A percentile compares a stretch with the other conserved stretches of the same genome.
phyloP scores from a whole-genome alignment of 2,888 invertebrate species.

The Portevinia maculata region DNA sequence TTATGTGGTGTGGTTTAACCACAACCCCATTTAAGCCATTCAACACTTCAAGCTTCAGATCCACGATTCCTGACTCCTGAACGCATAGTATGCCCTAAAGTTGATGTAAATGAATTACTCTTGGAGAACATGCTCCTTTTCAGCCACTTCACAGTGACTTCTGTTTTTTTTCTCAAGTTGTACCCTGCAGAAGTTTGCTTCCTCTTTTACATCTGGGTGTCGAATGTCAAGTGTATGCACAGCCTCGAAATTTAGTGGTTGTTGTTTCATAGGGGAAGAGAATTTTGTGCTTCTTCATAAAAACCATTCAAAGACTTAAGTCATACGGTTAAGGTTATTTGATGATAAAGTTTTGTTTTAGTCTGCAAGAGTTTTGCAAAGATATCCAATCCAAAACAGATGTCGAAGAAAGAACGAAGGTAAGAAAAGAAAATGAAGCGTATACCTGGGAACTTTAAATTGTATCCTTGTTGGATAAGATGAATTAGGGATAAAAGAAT shows the following conservation, averaged over 20 bases:
- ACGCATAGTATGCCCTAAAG: neutral
- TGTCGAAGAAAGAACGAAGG: neutral
- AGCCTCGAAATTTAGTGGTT: neutral
- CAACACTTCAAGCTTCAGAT: neutral
- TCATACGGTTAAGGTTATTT: too few species aligned
- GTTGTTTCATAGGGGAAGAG: neutral
- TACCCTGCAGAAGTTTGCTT: conserved; percentile 1
- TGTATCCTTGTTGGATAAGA: too few species aligned
- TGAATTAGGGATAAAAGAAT: too few species aligned
- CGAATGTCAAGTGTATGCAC: conserved; percentile 1
- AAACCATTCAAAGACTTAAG: neutral
- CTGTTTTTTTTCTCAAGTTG: neutral
- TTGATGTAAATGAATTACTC: neutral
- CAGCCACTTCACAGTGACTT: neutral
- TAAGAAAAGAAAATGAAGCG: neutral
- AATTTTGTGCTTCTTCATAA: neutral
- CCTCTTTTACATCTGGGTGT: neutral
- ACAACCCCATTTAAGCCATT: conserved; percentile 7
- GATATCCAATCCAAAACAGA: neutral
- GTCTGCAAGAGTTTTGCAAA: neutral
- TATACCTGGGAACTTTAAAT: too few species aligned
- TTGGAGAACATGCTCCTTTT: neutral
- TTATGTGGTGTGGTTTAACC: neutral
- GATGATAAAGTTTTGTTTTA: neutral
- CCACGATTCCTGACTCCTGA: neutral